These are phyloP conservation scores for Pseudanteris insignis DNA, from an alignment of 2,888 invertebrate species.

Conservation along the genomic window DNA sequence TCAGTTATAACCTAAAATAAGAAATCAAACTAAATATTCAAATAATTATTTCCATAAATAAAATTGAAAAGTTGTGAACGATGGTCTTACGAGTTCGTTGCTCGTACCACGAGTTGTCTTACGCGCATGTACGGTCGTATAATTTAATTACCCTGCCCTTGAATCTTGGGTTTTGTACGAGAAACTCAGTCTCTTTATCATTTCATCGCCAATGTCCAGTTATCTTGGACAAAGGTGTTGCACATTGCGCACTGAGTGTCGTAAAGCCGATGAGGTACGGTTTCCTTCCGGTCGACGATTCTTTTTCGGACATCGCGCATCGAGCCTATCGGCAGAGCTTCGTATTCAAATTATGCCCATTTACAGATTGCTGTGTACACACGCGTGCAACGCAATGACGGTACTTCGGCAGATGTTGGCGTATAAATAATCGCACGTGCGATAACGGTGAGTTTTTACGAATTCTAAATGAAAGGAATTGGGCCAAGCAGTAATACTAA, in stretches of 20 bases:
- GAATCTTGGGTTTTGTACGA: neutral
- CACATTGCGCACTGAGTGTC: constrained; percentile 28
- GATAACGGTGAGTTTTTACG: constrained; percentile 57
- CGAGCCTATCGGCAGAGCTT: constrained; percentile 35
- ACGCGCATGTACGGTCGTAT: no score
- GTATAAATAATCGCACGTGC: constrained; percentile 40
- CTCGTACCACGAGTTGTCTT: no score
- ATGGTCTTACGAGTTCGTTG: no score
- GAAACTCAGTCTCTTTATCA: no score
- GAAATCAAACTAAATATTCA: no score
- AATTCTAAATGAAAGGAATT: constrained; percentile 61
- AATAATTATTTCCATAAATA: no score
- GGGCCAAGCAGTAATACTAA: constrained; percentile 56
- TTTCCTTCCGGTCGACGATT: constrained; percentile 37
- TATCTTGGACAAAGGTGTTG: constrained; percentile 33
- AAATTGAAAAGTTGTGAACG: no score
- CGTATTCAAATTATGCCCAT: constrained; percentile 35
- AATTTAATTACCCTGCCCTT: constrained; percentile 4
- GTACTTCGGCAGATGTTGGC: constrained; percentile 46
- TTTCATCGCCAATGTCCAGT: constrained; percentile 24
- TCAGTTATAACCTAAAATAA: no score
- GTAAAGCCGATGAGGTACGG: constrained; percentile 32
- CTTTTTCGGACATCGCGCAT: constrained; percentile 31
- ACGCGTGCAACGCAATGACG: constrained; percentile 14
- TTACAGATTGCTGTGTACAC: constrained; percentile 27